Evolutionary conservation across 2,888 invertebrate species (phyloP).

Genomic region (Eugnorisma glareosa): DNA sequence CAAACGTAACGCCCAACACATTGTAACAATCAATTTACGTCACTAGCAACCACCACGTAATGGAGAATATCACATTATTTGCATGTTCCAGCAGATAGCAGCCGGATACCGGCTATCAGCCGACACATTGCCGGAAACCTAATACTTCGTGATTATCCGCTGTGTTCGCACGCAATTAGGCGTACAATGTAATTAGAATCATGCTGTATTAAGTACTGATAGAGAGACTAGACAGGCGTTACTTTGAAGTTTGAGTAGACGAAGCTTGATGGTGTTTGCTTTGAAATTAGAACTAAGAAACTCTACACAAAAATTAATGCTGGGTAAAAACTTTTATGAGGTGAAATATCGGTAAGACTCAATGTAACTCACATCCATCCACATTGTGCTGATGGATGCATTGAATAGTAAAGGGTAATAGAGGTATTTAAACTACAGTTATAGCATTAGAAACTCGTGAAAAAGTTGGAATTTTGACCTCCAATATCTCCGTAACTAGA

Average conservation of each 20-base stretch:
- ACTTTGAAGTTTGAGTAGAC: constrained; percentile 26
- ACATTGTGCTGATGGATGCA: background rate
- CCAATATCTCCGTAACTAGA: background rate
- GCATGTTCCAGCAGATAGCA: constrained; percentile 47
- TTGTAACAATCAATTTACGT: constrained; percentile 26
- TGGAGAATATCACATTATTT: constrained; percentile 36
- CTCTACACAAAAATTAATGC: background rate
- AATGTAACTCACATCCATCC: too few species aligned
- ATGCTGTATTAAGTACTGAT: constrained; percentile 16
- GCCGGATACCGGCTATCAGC: constrained; percentile 62
- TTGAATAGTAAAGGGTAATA: background rate
- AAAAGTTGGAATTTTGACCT: background rate
- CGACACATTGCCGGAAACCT: constrained; percentile 61
- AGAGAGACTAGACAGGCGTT: constrained; percentile 10
- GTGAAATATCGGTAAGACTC: background rate
- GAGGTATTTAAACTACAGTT: background rate
- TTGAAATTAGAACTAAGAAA: background rate
- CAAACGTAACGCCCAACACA: background rate
- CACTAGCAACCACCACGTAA: constrained; percentile 18
- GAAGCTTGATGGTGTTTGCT: background rate
- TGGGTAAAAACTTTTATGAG: background rate
- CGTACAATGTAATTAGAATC: constrained; percentile 51
- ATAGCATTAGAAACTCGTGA: background rate
- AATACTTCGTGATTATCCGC: constrained; percentile 54
- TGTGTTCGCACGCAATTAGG: constrained; percentile 43